Evolutionary conservation across 1,140 invertebrate genomes (phyloP).

Genomic region (Macrobrachium nipponense): DNA sequence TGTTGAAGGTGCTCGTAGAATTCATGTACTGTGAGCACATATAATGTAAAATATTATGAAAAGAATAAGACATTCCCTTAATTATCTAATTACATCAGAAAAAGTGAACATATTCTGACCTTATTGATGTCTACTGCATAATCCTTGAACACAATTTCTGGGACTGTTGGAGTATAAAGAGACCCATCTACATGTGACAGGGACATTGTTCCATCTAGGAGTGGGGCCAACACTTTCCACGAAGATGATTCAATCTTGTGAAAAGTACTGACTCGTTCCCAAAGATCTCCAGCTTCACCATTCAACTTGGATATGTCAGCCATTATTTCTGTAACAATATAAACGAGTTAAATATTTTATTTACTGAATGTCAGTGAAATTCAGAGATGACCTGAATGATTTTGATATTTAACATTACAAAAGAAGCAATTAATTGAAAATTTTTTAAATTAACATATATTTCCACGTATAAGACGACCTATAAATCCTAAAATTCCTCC

Average conservation of each 20-base stretch:
- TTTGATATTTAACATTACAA: background rate
- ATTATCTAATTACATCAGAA: no score
- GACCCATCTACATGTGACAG: slow-evolving; percentile 45
- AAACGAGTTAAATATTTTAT: background rate
- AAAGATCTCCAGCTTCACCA: background rate
- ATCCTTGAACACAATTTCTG: slow-evolving; percentile 44
- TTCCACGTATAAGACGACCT: no score
- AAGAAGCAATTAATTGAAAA: background rate
- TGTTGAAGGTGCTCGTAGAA: no score
- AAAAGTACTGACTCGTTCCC: slow-evolving; percentile 22
- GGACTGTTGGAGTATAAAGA: slow-evolving; percentile 27
- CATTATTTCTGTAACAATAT: slow-evolving; percentile 15
- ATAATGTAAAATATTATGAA: no score
- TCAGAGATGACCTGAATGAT: no score
- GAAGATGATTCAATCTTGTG: slow-evolving; percentile 30
- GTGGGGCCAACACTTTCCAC: slow-evolving; percentile 30
- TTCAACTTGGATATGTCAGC: slow-evolving; percentile 32
- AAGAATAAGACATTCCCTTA: no score
- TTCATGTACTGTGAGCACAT: no score
- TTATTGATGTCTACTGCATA: slow-evolving; percentile 43
- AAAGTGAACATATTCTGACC: background rate
- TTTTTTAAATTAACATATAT: background rate
- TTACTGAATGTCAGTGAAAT: no score
- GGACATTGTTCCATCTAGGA: slow-evolving; percentile 39
- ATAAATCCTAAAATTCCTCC: no score